These are phyloP conservation scores for Drosophila meridionalis DNA, from an alignment of 2,888 invertebrate genomes.

Conservation along the genomic window DNA sequence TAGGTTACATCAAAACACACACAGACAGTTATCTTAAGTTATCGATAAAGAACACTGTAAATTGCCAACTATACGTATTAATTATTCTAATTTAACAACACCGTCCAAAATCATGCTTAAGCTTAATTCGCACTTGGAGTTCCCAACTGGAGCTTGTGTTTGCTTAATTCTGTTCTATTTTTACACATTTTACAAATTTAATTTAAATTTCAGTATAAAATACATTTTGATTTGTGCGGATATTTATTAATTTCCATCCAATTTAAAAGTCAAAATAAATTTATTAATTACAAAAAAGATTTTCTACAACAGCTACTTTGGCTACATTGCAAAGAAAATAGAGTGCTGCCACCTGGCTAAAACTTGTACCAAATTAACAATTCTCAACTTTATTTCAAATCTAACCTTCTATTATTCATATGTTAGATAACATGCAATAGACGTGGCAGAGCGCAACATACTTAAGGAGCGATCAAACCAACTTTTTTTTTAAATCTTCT, in stretches of 20 bases:
- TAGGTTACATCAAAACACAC: conserved; percentile 26
- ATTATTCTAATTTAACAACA: conserved; percentile 42
- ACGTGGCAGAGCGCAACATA: not conserved
- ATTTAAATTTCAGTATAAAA: no score
- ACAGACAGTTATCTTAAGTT: conserved; percentile 14
- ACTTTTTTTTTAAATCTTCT: not conserved
- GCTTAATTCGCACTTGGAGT: conserved; percentile 4
- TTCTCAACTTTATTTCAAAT: not conserved
- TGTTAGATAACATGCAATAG: not conserved
- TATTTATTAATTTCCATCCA: not conserved
- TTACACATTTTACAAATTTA: not conserved
- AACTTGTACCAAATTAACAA: not conserved
- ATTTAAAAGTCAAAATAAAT: no score
- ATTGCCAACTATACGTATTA: conserved; percentile 63
- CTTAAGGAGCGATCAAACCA: not conserved
- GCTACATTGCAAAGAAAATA: not conserved
- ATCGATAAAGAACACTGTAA: conserved; percentile 41
- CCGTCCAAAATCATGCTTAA: conserved; percentile 60
- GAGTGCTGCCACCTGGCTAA: not conserved
- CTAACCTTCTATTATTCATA: no score
- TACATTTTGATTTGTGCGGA: no score
- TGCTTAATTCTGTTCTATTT: not conserved
- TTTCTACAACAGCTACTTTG: not conserved
- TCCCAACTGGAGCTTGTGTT: not conserved
- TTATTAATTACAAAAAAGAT: not conserved